Conservation (phyloP, 2,888 invertebrate species). For the Dynastes hyllus region DNA sequence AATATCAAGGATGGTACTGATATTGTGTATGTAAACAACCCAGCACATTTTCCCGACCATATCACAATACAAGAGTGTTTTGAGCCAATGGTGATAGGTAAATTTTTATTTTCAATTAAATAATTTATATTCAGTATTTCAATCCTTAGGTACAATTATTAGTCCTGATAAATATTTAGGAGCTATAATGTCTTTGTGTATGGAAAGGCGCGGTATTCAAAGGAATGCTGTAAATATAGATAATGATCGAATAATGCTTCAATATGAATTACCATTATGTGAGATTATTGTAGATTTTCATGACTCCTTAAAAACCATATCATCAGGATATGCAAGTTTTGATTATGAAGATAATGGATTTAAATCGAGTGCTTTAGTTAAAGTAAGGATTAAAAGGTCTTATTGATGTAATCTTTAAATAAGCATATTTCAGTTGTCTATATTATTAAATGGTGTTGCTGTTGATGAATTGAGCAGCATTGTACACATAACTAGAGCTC, state of each 20-base stretch:
- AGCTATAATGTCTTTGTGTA: constrained; percentile 80
- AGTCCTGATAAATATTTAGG: constrained; percentile 86
- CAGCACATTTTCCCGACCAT: constrained; percentile 81
- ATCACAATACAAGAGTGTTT: constrained; percentile 81
- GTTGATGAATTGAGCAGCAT: constrained; percentile 91
- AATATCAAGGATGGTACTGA: constrained; percentile 77
- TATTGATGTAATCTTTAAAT: constrained; percentile 27
- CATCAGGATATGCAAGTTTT: constrained; percentile 96
- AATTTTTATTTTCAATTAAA: constrained; percentile 49
- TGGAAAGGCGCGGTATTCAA: constrained; percentile 83
- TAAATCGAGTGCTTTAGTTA: constrained; percentile 83
- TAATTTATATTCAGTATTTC: constrained; percentile 1
- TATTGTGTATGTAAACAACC: constrained; percentile 83
- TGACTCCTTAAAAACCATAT: constrained; percentile 89
- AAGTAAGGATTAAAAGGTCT: constrained; percentile 72
- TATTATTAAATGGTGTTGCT: constrained; percentile 84
- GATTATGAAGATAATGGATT: constrained; percentile 94
- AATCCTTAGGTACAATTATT: constrained; percentile 84
- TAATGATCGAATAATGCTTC: constrained; percentile 85
- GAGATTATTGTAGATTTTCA: constrained; percentile 98
- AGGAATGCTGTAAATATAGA: constrained; percentile 86
- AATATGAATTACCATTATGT: constrained; percentile 89
- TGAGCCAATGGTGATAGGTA: constrained; percentile 91
- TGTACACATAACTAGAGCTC: constrained; percentile 82
- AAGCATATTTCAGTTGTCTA: constrained; percentile 76